These are phyloP conservation scores for Acipenser transmontanus DNA, from an alignment of 2,797 vertebrate species.

Conservation along the genomic window DNA sequence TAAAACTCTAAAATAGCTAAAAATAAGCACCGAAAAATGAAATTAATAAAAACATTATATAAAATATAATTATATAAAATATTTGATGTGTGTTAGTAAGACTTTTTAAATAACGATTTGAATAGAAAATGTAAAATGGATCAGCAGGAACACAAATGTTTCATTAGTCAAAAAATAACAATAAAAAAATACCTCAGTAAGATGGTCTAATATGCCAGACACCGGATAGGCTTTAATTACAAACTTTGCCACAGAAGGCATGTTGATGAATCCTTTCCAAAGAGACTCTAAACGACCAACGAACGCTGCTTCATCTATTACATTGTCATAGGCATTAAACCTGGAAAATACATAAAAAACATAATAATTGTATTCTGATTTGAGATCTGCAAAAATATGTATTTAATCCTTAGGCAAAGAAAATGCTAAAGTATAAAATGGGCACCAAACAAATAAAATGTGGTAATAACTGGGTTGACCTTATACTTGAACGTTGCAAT, in stretches of 20 bases:
- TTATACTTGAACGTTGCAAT: no score
- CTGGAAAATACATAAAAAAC: constrained; percentile 47
- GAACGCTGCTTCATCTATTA: constrained; percentile 82
- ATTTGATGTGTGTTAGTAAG: neutral
- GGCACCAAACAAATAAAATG: no score
- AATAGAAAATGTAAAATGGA: neutral
- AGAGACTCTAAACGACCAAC: constrained; percentile 75
- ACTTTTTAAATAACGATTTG: neutral
- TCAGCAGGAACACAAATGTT: neutral
- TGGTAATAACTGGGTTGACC: no score
- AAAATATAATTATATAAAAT: neutral
- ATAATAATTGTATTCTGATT: constrained; percentile 9
- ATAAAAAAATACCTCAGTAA: constrained; percentile 74
- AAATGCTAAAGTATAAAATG: neutral
- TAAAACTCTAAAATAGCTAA: no score
- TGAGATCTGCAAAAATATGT: no score
- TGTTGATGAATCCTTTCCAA: constrained; percentile 94
- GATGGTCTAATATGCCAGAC: constrained; percentile 82
- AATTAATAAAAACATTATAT: neutral
- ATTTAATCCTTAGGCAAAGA: no score
- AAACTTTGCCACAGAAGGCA: constrained; percentile 93
- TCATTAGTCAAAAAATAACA: neutral
- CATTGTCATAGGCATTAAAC: constrained; percentile 63
- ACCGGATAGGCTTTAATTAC: constrained; percentile 90
- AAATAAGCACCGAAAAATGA: no score